phyloP scores from a whole-genome alignment of 92 coral and sea anemone genomes.

The Scolanthus callimorphus region DNA sequence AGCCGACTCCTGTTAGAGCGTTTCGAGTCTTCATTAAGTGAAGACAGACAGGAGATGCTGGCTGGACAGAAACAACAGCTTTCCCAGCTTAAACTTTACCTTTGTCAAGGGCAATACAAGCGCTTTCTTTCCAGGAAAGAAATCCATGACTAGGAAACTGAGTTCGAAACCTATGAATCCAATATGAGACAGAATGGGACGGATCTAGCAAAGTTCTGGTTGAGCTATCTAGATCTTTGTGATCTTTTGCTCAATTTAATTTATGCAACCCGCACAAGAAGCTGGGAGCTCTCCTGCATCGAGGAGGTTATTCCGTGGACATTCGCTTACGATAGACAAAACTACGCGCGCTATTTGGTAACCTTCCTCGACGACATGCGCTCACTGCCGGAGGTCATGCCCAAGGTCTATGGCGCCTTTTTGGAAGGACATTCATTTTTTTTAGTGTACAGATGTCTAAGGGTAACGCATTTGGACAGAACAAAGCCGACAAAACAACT shows the following conservation, averaged over 20 bases:
- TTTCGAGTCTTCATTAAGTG: constrained; percentile 15
- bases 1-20: constrained; percentile 20
- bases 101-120: constrained; percentile 19
- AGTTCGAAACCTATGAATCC: constrained; percentile 6
- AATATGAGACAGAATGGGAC: constrained; percentile 14
- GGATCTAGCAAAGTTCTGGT: too few species aligned
- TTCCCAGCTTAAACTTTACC: constrained; percentile 28
- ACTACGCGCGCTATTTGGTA: too few species aligned
- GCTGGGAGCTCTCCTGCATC: too few species aligned
- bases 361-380: constrained; percentile 56
- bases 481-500: too few species aligned
- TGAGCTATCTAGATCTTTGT: too few species aligned
- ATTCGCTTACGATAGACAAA: too few species aligned
- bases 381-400: constrained; percentile 29
- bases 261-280: too few species aligned
- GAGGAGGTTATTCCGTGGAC: constrained; percentile 44
- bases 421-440: constrained; percentile 17
- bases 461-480: too few species aligned
- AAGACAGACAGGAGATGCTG: constrained; percentile 8
- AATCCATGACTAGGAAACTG: constrained; percentile 9
- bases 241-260: too few species aligned
- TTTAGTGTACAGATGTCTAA: too few species aligned
- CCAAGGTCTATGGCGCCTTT: constrained; percentile 42
- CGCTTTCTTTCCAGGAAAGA: constrained; percentile 4
- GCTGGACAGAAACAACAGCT: constrained; percentile 12